Evolutionary conservation across 2,797 vertebrate genomes (phyloP), one percentile per base, ranked within the genome.

Genomic region (Darevskia mixta): DNA sequence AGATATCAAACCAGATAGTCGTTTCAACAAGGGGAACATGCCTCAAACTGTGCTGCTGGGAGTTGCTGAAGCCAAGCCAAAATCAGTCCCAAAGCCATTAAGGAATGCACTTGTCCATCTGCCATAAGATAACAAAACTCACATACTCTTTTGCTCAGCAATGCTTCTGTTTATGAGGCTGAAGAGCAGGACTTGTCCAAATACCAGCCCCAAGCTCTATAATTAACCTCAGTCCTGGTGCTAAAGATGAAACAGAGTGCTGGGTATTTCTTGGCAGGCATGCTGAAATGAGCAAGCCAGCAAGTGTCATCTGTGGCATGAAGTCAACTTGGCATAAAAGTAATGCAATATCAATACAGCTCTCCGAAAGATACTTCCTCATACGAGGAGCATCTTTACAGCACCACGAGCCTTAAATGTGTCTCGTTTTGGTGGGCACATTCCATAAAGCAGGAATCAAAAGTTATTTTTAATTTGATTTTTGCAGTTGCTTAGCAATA

Each of bases 181-280:
- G 88, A 89, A 89, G 79, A 38, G 86, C 73, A 89, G 20, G 76
- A 78, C 88, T 83, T 87, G 86, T 79, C 79, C 43, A 87, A 77
- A 86, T 71, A 83, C 61, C 43, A 55, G 88, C 81, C 80, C 20
- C 23, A 0, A 0, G 7, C 80, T 58, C 93, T 91, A 91, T 92
- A 88, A 89, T 92, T 90, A 94, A 94, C 20, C 0, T 32, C 86
- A 94, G 87, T 84, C 61, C 72, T 5, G 38, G 86, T 91, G 82
- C 93, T 80, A 73, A 85, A 93, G 92, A 95, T 85, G 91, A 93
- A 95, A 88, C n/a, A 0, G 5, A 27, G 87, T 86, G 89, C 79
- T 83, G 92, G 92, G 85, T 89, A 90, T 88, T 88, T 90, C 90
- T 90, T 92, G 94, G 95, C 93, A 94, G 83, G 27, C 17, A 58